Conservation (phyloP, 2,113 vertebrate genomes). For the Grammomys dolichurus region DNA sequence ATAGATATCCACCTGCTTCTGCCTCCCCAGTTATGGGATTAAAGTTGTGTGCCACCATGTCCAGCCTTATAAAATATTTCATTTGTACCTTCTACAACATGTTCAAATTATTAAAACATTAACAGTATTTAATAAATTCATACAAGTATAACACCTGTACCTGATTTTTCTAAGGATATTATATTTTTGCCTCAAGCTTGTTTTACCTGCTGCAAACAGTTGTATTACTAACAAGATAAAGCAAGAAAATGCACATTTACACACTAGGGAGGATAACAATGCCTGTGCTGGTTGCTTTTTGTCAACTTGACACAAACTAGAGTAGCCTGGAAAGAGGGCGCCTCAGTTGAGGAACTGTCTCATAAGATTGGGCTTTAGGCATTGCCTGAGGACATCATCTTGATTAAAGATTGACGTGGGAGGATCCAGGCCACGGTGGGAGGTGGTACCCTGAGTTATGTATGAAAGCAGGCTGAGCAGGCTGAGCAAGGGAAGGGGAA, state of each 20-base stretch:
- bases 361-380: neutral
- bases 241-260: neutral
- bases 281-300: neutral
- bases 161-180: neutral
- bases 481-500: neutral
- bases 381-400: neutral
- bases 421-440: neutral
- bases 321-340: neutral
- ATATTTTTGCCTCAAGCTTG: neutral
- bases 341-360: neutral
- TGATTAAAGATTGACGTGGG: neutral
- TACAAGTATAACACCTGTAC: neutral
- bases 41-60: neutral
- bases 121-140: neutral
- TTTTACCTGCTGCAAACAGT: neutral
- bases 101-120: constrained; percentile 13
- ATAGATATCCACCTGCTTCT: neutral
- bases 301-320: neutral
- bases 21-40: neutral
- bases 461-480: neutral
- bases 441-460: neutral
- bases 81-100: neutral
- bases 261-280: neutral
- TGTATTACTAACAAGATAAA: neutral
- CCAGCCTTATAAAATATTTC: neutral